phyloP scores from a whole-genome alignment of 2,888 invertebrate species.

The Lampropteryx suffumata region DNA sequence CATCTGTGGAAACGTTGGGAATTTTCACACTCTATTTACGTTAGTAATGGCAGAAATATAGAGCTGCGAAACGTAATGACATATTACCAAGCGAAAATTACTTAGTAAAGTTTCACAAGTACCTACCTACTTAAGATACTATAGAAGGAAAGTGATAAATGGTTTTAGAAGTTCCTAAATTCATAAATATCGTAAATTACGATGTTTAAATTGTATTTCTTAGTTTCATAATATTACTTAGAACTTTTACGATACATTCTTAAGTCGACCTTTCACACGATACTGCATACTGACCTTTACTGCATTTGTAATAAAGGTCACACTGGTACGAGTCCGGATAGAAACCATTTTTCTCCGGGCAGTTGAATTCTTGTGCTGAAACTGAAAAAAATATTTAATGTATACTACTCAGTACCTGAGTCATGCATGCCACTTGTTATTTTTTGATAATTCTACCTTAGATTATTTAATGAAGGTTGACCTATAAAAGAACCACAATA shows the following conservation, averaged over 20 bases:
- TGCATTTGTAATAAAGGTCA: conserved; percentile 90
- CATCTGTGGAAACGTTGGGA: conserved; percentile 46
- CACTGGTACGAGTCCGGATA: conserved; percentile 89
- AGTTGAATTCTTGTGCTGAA: conserved; percentile 84
- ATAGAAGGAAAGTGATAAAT: no score
- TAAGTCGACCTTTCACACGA: conserved; percentile 50
- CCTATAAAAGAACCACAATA: no score
- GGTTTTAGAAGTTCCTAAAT: no score
- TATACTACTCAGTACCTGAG: no score
- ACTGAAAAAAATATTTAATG: conserved; percentile 61
- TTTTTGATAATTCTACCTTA: no score
- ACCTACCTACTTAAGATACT: no score
- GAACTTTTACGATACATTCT: conserved; percentile 23
- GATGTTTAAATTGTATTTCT: not conserved
- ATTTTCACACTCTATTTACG: conserved; percentile 64
- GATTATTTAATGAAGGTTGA: no score
- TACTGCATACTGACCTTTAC: conserved; percentile 82
- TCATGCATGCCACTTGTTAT: no score
- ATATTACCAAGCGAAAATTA: conserved; percentile 2
- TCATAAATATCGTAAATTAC: no score
- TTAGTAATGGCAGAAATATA: conserved; percentile 42
- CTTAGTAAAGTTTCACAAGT: no score
- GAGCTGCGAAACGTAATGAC: conserved; percentile 19
- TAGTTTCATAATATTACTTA: not conserved
- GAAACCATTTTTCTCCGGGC: conserved; percentile 88